A percentile compares a stretch with the other conserved stretches of the same genome.
phyloP scores from a whole-genome alignment of 2,888 invertebrate species.

The Calameuta pallipes region DNA sequence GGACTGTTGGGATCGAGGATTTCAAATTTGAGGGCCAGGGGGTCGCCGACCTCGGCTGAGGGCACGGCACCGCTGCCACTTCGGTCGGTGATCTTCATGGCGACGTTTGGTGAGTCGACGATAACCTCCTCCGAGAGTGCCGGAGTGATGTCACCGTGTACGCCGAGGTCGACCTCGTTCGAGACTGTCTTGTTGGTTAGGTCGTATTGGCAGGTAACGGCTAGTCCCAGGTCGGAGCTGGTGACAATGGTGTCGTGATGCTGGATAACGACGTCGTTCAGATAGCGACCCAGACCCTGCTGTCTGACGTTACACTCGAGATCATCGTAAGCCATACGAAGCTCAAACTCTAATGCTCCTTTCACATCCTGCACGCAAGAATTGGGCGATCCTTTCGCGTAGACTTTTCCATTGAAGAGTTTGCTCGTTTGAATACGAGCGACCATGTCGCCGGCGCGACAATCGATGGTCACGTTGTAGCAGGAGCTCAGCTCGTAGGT shows the following conservation, averaged over 20 bases:
- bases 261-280: constrained; percentile 94
- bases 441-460: constrained; percentile 92
- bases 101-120: constrained; percentile 94
- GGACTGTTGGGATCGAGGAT: constrained; percentile 93
- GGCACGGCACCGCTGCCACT: constrained; percentile 86
- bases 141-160: constrained; percentile 88
- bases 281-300: constrained; percentile 86
- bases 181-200: constrained; percentile 93
- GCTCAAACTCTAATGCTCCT: constrained; percentile 88
- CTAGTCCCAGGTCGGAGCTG: constrained; percentile 91
- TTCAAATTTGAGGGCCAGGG: constrained; percentile 90
- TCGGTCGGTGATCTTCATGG: constrained; percentile 91
- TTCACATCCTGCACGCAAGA: constrained; percentile 91
- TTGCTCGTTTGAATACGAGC: constrained; percentile 92
- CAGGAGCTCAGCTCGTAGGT: constrained; percentile 94
- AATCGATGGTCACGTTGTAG: constrained; percentile 94
- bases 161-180: constrained; percentile 90
- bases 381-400: constrained; percentile 93
- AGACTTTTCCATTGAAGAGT: constrained; percentile 93
- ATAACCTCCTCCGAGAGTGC: constrained; percentile 90
- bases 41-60: constrained; percentile 93
- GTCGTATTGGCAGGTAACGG: constrained; percentile 94
- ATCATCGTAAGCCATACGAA: constrained; percentile 92
- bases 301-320: constrained; percentile 93
- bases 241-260: constrained; percentile 97